These are phyloP conservation scores for Parelbella ahira DNA, from an alignment of 2,888 invertebrate species.

Conservation along the genomic window DNA sequence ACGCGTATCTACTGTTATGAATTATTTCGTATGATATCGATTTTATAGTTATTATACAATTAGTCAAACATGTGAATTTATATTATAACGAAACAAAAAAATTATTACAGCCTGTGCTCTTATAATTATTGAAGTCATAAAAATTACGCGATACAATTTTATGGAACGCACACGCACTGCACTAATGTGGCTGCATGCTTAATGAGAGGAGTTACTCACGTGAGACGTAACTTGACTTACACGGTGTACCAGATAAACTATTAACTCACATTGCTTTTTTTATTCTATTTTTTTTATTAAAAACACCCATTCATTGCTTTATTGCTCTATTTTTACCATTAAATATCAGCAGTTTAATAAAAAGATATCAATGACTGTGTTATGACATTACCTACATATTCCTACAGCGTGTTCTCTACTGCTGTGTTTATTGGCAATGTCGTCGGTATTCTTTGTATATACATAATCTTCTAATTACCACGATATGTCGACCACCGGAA, in stretches of 20 bases:
- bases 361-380: no score
- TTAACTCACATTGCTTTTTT: background rate
- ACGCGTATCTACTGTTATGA: no score
- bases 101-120: background rate
- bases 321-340: no score
- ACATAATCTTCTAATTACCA: slow-evolving; percentile 7
- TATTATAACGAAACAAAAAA: slow-evolving; percentile 1
- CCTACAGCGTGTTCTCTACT: no score
- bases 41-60: slow-evolving; percentile 2
- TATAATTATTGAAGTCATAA: slow-evolving; percentile 4
- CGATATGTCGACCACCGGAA: background rate
- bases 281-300: no score
- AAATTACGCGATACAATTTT: slow-evolving; percentile 6
- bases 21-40: background rate
- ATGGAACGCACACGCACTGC: background rate
- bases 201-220: slow-evolving; percentile 3
- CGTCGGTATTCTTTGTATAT: slow-evolving; percentile 1
- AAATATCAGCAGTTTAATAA: no score
- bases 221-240: background rate
- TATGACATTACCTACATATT: no score
- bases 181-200: slow-evolving; percentile 3
- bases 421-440: slow-evolving; percentile 1
- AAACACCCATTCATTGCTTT: no score
- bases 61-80: slow-evolving; percentile 4
- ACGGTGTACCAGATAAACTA: background rate